Percentiles rank a stretch among this genome's conserved stretches.
Conservation (phyloP, 2,797 vertebrate genomes). For the Pteronotus mesoamericanus region DNA sequence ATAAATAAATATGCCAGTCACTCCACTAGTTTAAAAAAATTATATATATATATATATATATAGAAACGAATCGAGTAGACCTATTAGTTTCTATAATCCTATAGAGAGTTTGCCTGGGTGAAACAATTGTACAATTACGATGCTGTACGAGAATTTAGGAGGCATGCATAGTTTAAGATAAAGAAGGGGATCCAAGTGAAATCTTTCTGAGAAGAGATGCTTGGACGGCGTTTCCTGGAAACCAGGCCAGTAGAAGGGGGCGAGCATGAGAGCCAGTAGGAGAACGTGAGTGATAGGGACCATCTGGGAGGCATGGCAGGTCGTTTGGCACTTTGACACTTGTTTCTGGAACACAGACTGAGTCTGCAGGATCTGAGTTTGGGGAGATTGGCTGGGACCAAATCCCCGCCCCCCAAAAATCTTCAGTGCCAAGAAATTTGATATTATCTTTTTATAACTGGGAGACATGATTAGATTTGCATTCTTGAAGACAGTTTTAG, state of each 20-base stretch:
- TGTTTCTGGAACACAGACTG: background rate
- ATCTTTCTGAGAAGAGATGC: background rate
- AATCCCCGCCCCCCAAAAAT: background rate
- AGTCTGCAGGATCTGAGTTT: background rate
- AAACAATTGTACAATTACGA: background rate
- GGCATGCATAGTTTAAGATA: background rate
- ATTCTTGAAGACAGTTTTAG: constrained; percentile 12
- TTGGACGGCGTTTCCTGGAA: background rate
- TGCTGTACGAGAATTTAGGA: background rate
- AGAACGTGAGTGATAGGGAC: background rate
- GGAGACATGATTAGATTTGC: background rate
- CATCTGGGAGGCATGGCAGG: background rate
- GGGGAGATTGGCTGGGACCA: background rate
- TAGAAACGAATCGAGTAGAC: background rate
- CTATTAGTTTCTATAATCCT: background rate
- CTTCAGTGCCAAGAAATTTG: background rate
- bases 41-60: background rate
- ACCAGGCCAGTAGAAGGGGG: background rate
- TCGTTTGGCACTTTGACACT: background rate
- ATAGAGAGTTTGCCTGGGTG: background rate
- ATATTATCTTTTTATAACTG: background rate
- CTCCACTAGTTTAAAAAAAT: background rate
- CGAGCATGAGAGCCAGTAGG: background rate
- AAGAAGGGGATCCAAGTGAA: background rate
- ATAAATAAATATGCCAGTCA: background rate